Evolutionary conservation across 2,888 invertebrate species (phyloP).

Genomic region (Apodemia zela): DNA sequence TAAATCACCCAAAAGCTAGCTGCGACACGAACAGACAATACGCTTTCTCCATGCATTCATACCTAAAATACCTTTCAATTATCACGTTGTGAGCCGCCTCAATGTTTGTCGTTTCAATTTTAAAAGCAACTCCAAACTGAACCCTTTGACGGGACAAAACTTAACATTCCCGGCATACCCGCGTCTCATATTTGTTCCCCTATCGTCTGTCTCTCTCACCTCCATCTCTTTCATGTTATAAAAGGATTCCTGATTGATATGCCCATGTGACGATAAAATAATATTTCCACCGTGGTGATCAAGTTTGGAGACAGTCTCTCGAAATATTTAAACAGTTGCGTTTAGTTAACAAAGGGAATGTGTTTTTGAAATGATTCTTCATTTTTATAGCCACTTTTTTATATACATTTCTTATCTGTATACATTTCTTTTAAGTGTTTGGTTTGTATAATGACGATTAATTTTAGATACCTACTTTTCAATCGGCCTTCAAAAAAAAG

Average conservation of each 20-base stretch:
- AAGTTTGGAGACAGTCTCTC: slow-evolving; percentile 24
- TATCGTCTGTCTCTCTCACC: slow-evolving; percentile 46
- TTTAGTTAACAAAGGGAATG: not conserved
- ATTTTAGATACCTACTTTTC: too few relatives aligned
- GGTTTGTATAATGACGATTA: too few relatives aligned
- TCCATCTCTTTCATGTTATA: slow-evolving; percentile 29
- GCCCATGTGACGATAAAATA: slow-evolving; percentile 39
- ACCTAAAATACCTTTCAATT: slow-evolving; percentile 54
- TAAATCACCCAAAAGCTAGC: slow-evolving; percentile 7
- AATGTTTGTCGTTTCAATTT: slow-evolving; percentile 73
- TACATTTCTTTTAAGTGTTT: too few relatives aligned
- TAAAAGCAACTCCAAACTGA: slow-evolving; percentile 55
- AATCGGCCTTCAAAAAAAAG: too few relatives aligned
- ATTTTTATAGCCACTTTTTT: too few relatives aligned
- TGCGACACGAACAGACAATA: slow-evolving; percentile 23
- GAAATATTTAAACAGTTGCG: slow-evolving; percentile 17
- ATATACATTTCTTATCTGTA: too few relatives aligned
- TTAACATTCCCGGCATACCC: slow-evolving; percentile 67
- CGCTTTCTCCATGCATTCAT: slow-evolving; percentile 29
- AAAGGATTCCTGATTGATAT: slow-evolving; percentile 41
- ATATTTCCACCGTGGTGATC: slow-evolving; percentile 4
- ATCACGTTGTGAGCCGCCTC: slow-evolving; percentile 46
- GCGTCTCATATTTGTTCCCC: slow-evolving; percentile 11
- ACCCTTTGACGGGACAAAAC: slow-evolving; percentile 62
- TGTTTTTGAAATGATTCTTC: too few relatives aligned